Conservation (phyloP, 2,797 vertebrate genomes). For the Coregonus sp. region DNA sequence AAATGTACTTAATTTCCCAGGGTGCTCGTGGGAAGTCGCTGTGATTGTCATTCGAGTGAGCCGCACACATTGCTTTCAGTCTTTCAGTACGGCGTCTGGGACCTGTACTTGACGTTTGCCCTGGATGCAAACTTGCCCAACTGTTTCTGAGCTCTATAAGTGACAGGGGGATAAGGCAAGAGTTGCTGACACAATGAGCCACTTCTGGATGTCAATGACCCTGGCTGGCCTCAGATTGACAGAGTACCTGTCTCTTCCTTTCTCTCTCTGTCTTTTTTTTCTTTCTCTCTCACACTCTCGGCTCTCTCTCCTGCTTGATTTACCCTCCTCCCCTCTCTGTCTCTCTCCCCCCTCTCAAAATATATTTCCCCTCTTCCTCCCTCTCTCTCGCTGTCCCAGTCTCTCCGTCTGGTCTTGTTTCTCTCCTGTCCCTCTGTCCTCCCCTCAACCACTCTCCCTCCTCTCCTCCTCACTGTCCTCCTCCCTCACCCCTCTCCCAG, state of each 20-base stretch:
- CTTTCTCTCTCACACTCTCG: too few species aligned
- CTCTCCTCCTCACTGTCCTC: too few species aligned
- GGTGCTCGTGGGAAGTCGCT: background rate
- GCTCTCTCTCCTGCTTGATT: too few species aligned
- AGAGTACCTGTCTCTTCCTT: background rate
- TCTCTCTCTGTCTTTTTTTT: background rate
- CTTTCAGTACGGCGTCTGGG: background rate
- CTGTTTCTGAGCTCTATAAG: background rate
- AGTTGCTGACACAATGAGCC: constrained; percentile 1
- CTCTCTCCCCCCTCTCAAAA: too few species aligned
- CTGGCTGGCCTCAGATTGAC: background rate
- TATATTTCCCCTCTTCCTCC: too few species aligned
- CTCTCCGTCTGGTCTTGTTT: too few species aligned
- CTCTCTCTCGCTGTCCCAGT: too few species aligned
- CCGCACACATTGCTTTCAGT: background rate
- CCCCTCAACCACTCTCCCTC: too few species aligned
- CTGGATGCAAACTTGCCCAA: background rate
- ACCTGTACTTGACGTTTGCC: constrained; percentile 8
- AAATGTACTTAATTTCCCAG: background rate
- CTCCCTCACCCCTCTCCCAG: too few species aligned
- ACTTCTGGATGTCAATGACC: background rate
- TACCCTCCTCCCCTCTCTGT: too few species aligned
- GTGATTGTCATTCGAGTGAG: constrained; percentile 1
- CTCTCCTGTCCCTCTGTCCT: too few species aligned
- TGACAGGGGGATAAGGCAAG: background rate